Conservation (phyloP, 2,113 vertebrate species). For the Boleophthalmus pectinirostris region DNA sequence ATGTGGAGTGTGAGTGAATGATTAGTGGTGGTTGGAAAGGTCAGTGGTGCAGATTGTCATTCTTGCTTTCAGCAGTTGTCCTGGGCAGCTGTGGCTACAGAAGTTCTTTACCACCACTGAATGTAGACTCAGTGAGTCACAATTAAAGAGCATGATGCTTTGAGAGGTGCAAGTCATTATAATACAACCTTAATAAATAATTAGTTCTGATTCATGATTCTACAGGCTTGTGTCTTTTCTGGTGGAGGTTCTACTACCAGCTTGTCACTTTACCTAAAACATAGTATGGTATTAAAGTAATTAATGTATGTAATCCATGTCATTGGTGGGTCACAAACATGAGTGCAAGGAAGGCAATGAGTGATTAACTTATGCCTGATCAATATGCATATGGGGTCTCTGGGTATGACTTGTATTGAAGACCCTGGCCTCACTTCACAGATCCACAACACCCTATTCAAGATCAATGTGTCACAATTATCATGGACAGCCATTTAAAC, state of each 20-base stretch:
- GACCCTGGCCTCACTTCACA: not conserved
- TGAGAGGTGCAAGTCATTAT: no score
- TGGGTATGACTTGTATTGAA: not conserved
- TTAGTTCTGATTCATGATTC: not conserved
- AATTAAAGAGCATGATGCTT: no score
- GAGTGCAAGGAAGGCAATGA: not conserved
- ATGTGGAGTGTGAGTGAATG: no score
- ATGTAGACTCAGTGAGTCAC: no score
- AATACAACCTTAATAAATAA: not conserved
- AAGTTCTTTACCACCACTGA: no score
- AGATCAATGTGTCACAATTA: not conserved
- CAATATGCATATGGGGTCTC: not conserved
- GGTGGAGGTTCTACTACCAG: not conserved
- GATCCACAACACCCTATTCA: not conserved
- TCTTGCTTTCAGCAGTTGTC: no score
- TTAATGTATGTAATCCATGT: no score
- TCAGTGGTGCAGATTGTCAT: no score
- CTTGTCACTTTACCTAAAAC: not conserved
- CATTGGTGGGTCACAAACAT: not conserved
- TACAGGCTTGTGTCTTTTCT: not conserved
- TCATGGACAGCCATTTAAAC: not conserved
- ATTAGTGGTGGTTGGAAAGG: no score
- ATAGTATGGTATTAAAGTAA: no score
- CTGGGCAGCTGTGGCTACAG: no score
- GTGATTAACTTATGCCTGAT: not conserved